Evolutionary conservation across 1,140 invertebrate genomes (phyloP).

Genomic region (Drosophila bifasciata): DNA sequence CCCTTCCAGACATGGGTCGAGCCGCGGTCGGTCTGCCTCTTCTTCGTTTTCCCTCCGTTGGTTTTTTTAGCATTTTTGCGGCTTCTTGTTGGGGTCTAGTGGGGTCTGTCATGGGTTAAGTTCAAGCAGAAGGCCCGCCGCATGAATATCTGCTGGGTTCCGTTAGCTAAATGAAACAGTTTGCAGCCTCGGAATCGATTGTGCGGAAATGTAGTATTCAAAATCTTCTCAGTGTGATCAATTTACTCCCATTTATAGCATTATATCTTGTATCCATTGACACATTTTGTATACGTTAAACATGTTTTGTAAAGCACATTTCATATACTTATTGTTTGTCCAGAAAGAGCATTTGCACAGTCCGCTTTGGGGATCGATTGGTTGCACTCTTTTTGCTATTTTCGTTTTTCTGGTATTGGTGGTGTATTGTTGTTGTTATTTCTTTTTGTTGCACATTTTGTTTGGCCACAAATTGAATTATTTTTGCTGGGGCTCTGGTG

Average conservation of each 20-base stretch:
- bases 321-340: too few species aligned
- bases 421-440: slow-evolving; percentile 29
- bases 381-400: slow-evolving; percentile 17
- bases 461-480: slow-evolving; percentile 74
- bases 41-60: neutral
- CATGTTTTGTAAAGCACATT: too few species aligned
- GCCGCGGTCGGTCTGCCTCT: slow-evolving; percentile 19
- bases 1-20: slow-evolving; percentile 29
- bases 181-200: neutral
- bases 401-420: slow-evolving; percentile 26
- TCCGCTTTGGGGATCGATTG: slow-evolving; percentile 4
- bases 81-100: slow-evolving; percentile 24
- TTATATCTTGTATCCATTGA: too few species aligned
- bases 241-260: too few species aligned
- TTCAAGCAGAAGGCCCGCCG: slow-evolving; percentile 25
- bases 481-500: slow-evolving; percentile 26
- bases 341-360: slow-evolving; percentile 13
- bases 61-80: slow-evolving; percentile 44
- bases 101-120: slow-evolving; percentile 43
- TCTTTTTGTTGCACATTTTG: slow-evolving; percentile 47
- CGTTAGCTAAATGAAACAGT: neutral
- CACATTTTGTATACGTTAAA: neutral
- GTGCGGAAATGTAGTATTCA: too few species aligned
- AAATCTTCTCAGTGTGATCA: neutral
- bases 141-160: neutral